A percentile compares a stretch with the other conserved stretches of the same genome.
phyloP scores from a whole-genome alignment of 1,140 invertebrate species.

The Heliothis virescens region DNA sequence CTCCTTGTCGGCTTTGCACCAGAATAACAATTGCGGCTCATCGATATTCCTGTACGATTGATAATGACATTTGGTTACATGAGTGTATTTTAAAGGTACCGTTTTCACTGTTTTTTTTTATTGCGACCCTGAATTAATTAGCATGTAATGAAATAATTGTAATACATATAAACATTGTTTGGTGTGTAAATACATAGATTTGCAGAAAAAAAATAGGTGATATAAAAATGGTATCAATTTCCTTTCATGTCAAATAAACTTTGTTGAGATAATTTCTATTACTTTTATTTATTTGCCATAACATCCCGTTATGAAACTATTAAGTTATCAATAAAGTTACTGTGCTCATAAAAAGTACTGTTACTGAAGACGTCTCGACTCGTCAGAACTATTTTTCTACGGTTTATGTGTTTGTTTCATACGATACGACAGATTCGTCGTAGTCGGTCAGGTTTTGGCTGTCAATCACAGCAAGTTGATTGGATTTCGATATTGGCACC shows the following conservation, averaged over 20 bases:
- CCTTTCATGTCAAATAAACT: not conserved
- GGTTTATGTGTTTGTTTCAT: conserved; percentile 15
- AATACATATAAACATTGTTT: too few relatives aligned
- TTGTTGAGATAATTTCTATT: not conserved
- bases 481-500: conserved; percentile 82
- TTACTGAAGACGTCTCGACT: conserved; percentile 3
- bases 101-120: not conserved
- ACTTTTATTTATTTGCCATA: conserved; percentile 1
- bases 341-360: not conserved
- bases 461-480: conserved; percentile 81
- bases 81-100: conserved; percentile 1
- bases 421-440: conserved; percentile 15
- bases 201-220: not conserved
- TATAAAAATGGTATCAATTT: too few relatives aligned
- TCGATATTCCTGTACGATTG: conserved; percentile 45
- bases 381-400: conserved; percentile 6
- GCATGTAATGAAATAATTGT: too few relatives aligned
- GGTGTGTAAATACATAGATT: not conserved
- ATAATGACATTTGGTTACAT: conserved; percentile 21
- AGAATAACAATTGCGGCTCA: conserved; percentile 53
- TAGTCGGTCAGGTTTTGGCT: conserved; percentile 57
- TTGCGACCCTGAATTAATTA: not conserved
- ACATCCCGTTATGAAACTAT: not conserved
- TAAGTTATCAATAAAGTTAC: conserved; percentile 3
- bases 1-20: conserved; percentile 34